phyloP scores from a whole-genome alignment of 30 jellyfish, hydroid and myxozoan genomes.

The Phacellophora camtschatica region DNA sequence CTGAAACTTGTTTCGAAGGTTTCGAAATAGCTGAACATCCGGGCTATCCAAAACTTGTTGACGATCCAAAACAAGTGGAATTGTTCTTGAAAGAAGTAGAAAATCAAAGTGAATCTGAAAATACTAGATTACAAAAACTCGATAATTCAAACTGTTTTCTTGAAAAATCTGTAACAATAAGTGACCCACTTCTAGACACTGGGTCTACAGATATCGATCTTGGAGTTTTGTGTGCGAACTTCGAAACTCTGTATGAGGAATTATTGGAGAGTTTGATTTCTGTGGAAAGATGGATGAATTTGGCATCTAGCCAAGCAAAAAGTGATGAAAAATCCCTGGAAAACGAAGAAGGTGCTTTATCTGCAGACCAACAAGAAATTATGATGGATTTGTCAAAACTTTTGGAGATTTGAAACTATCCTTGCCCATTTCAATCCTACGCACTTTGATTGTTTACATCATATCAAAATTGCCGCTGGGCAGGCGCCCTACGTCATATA shows the following conservation, averaged over 20 bases:
- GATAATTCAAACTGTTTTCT: constrained; percentile 8
- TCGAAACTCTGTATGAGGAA: constrained; percentile 65
- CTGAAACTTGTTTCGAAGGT: background rate
- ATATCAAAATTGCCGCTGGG: too few relatives aligned
- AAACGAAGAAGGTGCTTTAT: background rate
- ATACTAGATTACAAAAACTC: background rate
- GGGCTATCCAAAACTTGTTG: constrained; percentile 52
- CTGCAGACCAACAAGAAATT: constrained; percentile 36
- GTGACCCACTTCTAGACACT: constrained; percentile 22
- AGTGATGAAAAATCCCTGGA: background rate
- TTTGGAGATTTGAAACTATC: too few relatives aligned
- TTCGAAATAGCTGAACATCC: too few relatives aligned
- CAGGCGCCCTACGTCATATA: too few relatives aligned
- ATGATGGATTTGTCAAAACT: constrained; percentile 29
- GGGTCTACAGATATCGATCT: constrained; percentile 32
- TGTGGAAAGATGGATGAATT: constrained; percentile 70
- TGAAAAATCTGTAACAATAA: constrained; percentile 17
- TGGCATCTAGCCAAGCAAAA: constrained; percentile 9
- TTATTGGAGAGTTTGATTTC: constrained; percentile 51
- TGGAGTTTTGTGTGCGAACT: constrained; percentile 53
- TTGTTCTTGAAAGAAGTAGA: constrained; percentile 69
- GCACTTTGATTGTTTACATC: too few relatives aligned
- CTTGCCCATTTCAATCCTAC: too few relatives aligned
- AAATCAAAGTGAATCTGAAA: constrained; percentile 25
- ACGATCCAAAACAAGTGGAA: constrained; percentile 73